These are phyloP conservation scores for Pseudorectes ferrugineus DNA, from an alignment of 2,113 vertebrate species.

Conservation along the genomic window DNA sequence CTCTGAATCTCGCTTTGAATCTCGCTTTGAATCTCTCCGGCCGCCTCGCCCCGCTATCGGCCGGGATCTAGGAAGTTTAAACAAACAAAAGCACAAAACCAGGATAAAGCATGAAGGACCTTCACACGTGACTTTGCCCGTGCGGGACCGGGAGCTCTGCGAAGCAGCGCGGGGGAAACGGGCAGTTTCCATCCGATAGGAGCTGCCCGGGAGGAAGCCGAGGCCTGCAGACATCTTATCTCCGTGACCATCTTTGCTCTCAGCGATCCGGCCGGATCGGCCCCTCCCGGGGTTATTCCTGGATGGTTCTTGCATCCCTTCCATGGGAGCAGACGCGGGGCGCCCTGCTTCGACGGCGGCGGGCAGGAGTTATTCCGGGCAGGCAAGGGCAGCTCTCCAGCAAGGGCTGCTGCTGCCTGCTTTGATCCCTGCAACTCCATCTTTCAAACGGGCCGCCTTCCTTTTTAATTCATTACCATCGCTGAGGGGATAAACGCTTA, in stretches of 20 bases:
- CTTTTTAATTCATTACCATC: neutral
- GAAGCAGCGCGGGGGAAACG: neutral
- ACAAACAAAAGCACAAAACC: conserved; percentile 44
- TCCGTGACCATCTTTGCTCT: neutral
- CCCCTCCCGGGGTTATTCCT: neutral
- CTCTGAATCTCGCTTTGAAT: too few species aligned
- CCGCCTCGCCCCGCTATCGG: neutral
- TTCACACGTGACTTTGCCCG: neutral
- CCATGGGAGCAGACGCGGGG: neutral
- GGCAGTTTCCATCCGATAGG: conserved; percentile 35
- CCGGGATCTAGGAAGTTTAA: neutral
- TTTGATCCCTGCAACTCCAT: neutral
- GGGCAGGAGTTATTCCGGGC: neutral
- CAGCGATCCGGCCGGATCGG: neutral
- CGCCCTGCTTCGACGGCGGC: neutral
- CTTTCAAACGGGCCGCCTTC: neutral
- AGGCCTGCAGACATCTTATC: neutral
- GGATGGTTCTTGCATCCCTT: neutral
- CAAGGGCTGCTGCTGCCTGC: neutral
- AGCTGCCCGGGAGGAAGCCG: neutral
- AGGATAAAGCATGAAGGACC: neutral
- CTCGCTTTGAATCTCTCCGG: neutral
- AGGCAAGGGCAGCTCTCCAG: rapidly evolving
- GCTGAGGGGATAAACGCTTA: neutral
- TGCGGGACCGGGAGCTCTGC: neutral